phyloP scores from a whole-genome alignment of 2,888 invertebrate genomes.

The Bellardia bayeri region DNA sequence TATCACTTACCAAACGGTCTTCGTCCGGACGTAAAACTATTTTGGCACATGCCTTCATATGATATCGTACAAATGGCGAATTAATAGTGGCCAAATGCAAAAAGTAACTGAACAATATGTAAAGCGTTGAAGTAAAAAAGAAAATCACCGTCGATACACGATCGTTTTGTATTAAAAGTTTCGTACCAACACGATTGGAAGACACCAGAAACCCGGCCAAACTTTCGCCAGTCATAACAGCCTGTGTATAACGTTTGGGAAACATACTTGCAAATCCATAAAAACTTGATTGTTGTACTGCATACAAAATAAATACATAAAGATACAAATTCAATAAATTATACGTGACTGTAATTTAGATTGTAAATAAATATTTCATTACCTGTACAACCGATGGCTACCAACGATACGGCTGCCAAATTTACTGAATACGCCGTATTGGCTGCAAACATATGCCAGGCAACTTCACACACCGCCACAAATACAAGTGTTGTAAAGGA shows the following conservation, averaged over 20 bases:
- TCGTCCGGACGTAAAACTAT: constrained; percentile 94
- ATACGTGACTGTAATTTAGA: neutral
- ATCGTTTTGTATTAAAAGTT: constrained; percentile 90
- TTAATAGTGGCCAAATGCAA: constrained; percentile 91
- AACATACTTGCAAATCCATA: constrained; percentile 97
- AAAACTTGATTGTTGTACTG: constrained; percentile 96
- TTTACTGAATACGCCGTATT: constrained; percentile 93
- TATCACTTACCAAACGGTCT: constrained; percentile 85
- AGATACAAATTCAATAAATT: neutral
- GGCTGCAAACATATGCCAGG: constrained; percentile 92
- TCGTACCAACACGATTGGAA: constrained; percentile 92
- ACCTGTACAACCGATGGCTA: constrained; percentile 93
- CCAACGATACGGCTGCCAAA: constrained; percentile 92
- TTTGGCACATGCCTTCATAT: constrained; percentile 90
- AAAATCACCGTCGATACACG: constrained; percentile 93
- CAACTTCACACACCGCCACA: constrained; percentile 93
- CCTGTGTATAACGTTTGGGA: constrained; percentile 94
- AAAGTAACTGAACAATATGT: constrained; percentile 91
- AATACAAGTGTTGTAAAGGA: constrained; percentile 92
- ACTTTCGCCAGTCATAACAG: constrained; percentile 98
- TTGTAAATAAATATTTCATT: constrained; percentile 36
- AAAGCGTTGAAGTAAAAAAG: constrained; percentile 91
- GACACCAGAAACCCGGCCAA: constrained; percentile 93
- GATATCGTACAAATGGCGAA: constrained; percentile 93
- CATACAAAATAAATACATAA: neutral